Evolutionary conservation across 2,797 vertebrate genomes (phyloP), one percentile per base, ranked within the genome.

Genomic region (Enteromius fasciolatus): DNA sequence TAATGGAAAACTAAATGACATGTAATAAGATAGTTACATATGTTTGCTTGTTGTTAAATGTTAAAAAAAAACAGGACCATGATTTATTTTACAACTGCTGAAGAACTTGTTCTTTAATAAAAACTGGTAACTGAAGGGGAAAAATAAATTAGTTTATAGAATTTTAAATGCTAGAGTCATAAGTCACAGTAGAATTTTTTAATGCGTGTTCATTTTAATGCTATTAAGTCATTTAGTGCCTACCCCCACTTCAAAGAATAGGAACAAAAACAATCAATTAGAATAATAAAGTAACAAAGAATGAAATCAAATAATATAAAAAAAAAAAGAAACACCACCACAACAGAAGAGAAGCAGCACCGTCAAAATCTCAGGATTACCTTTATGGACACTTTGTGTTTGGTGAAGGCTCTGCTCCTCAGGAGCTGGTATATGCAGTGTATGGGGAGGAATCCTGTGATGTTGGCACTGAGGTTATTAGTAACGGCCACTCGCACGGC

Each of bases 361-460:
- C 12, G 33, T 8, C 0, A 61, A 39, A 54, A 36, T 17, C 18
- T 33, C 18, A 20, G 64, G n/a, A 83, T 17, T 93, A 99, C 98
- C 96, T 99, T 99, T 83, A 99, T 99, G 76, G 98, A 99, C 1
- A 99, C 97, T 96, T 99, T 99, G 94, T 99, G 98, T 90, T 99
- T 99, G 86, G 98, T 99, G 92, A 99, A 99, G 4, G 98, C 97
- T 57, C 98, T 94, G 83, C 98, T 99, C 87, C 97, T 96, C 0
- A 99, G 91, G 81, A 99, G 96, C 93, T 99, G 98, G 89, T 99
- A 98, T 90, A 99, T 99, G 85, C 98, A 99, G 92, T 99, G 98
- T 83, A 99, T 98, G 7, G 98, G 98, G 76, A 99, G 95, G 92
- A 99, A 99, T 1, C 98, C 98, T 57, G 95, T 96, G 88, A 99